Percentiles rank a stretch among this genome's conserved stretches.
These are phyloP conservation scores for Zosterops japonicus DNA, from an alignment of 2,113 vertebrate genomes.

Conservation along the genomic window DNA sequence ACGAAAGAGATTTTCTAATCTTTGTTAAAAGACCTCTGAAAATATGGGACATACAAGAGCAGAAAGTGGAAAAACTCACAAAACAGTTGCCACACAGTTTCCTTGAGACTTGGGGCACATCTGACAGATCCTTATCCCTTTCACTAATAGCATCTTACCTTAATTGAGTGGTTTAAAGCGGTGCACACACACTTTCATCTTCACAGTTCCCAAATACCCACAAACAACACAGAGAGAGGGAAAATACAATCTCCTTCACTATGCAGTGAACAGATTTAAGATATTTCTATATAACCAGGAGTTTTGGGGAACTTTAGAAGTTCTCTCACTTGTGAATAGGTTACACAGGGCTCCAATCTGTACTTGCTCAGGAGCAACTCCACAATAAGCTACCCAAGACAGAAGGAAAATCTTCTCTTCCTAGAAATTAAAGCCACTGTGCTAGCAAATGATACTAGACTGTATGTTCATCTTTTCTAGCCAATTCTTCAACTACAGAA, in stretches of 20 bases:
- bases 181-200: not conserved
- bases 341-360: not conserved
- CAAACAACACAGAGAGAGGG: rapidly evolving
- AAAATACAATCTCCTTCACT: not conserved
- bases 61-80: not conserved
- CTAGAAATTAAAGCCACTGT: not conserved
- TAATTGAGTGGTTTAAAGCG: not conserved
- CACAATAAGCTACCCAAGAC: not conserved
- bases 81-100: not conserved
- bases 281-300: not conserved
- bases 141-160: not conserved
- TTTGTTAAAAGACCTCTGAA: not conserved
- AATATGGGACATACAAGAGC: not conserved
- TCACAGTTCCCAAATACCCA: not conserved
- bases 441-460: not conserved
- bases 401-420: not conserved
- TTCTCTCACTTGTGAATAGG: not conserved
- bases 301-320: not conserved
- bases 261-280: not conserved
- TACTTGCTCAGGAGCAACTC: not conserved
- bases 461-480: not conserved
- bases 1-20: not conserved
- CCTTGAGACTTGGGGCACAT: not conserved
- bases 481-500: not conserved
- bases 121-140: not conserved